Percentiles rank a stretch among this genome's conserved stretches.
Evolutionary conservation across 2,113 vertebrate species (phyloP).

Genomic region (Phoenicopterus ruber): DNA sequence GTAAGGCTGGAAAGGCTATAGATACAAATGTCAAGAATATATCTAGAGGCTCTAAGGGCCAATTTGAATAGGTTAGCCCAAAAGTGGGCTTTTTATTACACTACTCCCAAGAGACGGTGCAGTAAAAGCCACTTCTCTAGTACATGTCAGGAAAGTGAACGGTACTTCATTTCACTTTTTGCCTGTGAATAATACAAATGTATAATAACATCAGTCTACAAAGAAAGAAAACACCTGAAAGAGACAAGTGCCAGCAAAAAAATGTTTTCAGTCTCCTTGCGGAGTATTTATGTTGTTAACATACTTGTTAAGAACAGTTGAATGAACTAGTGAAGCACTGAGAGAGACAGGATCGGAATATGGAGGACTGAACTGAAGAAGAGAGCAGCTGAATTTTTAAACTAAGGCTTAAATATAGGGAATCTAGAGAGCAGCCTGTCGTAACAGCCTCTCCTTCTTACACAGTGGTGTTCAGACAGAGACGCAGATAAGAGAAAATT

Average conservation of each 20-base stretch:
- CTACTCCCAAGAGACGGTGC: not conserved
- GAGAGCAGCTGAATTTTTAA: not conserved
- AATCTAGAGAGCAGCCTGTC: not conserved
- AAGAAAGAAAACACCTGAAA: not conserved
- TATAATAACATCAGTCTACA: not conserved
- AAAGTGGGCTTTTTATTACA: not conserved
- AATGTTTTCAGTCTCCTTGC: not conserved
- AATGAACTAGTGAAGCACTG: not conserved
- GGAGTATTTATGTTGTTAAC: not conserved
- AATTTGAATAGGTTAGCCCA: not conserved
- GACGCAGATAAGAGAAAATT: not conserved
- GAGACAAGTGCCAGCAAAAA: not conserved
- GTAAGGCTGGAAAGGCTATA: not conserved
- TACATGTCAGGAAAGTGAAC: not conserved
- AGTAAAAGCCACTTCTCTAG: not conserved
- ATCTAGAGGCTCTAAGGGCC: not conserved
- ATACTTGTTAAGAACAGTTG: not conserved
- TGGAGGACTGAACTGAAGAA: not conserved
- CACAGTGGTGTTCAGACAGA: not conserved
- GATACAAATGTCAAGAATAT: conserved; percentile 8
- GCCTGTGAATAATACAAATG: not conserved
- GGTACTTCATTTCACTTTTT: not conserved
- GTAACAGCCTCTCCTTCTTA: not conserved
- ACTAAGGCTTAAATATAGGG: not conserved
- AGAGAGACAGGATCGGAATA: not conserved